phyloP scores from a whole-genome alignment of 2,888 invertebrate genomes.

The Thyatira batis region DNA sequence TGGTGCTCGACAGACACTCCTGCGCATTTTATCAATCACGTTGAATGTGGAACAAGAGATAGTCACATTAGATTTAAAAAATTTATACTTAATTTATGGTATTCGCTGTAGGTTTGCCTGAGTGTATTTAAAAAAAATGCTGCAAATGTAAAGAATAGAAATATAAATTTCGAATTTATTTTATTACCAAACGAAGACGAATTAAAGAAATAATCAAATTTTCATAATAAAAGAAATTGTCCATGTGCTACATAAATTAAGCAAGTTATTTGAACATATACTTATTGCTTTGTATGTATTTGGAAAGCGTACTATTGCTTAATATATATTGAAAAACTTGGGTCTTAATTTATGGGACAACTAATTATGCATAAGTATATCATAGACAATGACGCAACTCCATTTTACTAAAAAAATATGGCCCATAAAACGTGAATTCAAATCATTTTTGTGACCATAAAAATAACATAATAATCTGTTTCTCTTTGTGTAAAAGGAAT shows the following conservation, averaged over 20 bases:
- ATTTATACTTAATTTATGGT: no score
- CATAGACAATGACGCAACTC: background rate
- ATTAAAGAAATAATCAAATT: no score
- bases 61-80: background rate
- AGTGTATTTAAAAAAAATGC: no score
- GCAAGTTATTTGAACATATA: no score
- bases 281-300: background rate
- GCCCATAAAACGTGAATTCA: background rate
- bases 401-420: background rate
- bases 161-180: no score
- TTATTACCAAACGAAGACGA: no score
- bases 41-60: slow-evolving; percentile 4
- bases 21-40: slow-evolving; percentile 20
- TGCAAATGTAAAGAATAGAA: no score
- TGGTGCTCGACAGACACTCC: slow-evolving; percentile 26
- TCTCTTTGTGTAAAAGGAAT: slow-evolving; percentile 4
- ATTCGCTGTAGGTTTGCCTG: no score
- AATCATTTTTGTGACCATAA: background rate
- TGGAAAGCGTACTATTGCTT: no score
- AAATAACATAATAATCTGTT: background rate
- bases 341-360: background rate
- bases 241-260: no score
- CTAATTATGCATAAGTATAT: background rate
- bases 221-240: no score
- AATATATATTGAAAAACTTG: background rate